These are phyloP conservation scores for Toxotes chatareus DNA, from an alignment of 2,113 vertebrate genomes.

Conservation along the genomic window DNA sequence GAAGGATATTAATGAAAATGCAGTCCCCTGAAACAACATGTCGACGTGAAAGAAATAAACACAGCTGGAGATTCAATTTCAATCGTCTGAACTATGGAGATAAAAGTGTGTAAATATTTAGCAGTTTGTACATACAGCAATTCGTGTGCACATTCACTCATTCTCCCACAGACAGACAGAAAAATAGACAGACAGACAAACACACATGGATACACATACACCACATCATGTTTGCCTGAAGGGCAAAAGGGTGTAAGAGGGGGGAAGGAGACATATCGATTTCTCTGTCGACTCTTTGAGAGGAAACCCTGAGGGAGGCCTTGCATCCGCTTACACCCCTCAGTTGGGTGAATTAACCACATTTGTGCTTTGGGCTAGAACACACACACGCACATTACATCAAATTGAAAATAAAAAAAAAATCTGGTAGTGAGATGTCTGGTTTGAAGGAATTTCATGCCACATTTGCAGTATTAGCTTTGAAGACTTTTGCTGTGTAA, in stretches of 20 bases:
- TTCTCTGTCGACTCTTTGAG: slow-evolving; percentile 63
- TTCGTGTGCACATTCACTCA: neutral
- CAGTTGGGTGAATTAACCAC: slow-evolving; percentile 65
- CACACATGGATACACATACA: slow-evolving; percentile 21
- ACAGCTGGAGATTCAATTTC: slow-evolving; percentile 31
- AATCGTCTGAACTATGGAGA: slow-evolving; percentile 26
- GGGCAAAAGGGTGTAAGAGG: slow-evolving; percentile 41
- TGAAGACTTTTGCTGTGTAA: slow-evolving; percentile 37
- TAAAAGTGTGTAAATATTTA: slow-evolving; percentile 34
- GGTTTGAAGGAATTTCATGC: slow-evolving; percentile 50
- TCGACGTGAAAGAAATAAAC: slow-evolving; percentile 34
- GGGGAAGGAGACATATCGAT: slow-evolving; percentile 67
- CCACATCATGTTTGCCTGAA: slow-evolving; percentile 48
- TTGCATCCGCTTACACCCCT: slow-evolving; percentile 57
- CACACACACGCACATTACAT: slow-evolving; percentile 34
- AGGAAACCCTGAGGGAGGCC: slow-evolving; percentile 66
- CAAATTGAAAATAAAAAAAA: slow-evolving; percentile 23
- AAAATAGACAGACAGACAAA: slow-evolving; percentile 10
- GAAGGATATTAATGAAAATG: slow-evolving; percentile 41
- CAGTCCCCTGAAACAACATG: slow-evolving; percentile 12
- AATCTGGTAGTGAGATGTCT: slow-evolving; percentile 44
- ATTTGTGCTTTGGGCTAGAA: slow-evolving; percentile 53
- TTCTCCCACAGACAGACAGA: slow-evolving; percentile 12
- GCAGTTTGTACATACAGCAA: neutral
- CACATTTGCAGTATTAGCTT: slow-evolving; percentile 58